Conservation (phyloP, 2,888 invertebrate genomes). For the Carcina quercana region DNA sequence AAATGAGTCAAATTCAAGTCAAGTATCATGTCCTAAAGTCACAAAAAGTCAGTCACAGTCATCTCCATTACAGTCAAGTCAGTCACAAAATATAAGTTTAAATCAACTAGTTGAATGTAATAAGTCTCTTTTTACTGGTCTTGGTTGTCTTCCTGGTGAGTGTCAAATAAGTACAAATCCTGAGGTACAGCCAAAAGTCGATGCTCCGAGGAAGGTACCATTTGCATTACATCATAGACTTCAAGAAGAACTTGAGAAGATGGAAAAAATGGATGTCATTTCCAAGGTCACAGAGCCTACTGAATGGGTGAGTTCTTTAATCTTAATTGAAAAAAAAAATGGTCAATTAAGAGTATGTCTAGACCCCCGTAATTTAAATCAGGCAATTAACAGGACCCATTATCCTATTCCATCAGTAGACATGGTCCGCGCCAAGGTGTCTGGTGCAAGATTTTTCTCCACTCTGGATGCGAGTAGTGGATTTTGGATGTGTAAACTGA, state of each 20-base stretch:
- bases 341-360: slow-evolving; percentile 16
- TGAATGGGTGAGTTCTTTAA: slow-evolving; percentile 14
- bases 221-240: slow-evolving; percentile 14
- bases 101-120: slow-evolving; percentile 13
- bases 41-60: slow-evolving; percentile 10
- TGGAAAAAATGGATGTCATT: slow-evolving; percentile 18
- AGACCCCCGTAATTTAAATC: slow-evolving; percentile 15
- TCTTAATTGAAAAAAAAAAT: slow-evolving; percentile 15
- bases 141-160: slow-evolving; percentile 17
- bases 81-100: slow-evolving; percentile 12
- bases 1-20: slow-evolving; percentile 2
- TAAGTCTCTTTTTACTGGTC: slow-evolving; percentile 15
- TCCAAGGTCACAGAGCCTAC: slow-evolving; percentile 16
- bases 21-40: slow-evolving; percentile 2
- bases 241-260: slow-evolving; percentile 13
- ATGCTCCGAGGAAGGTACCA: slow-evolving; percentile 17
- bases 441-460: slow-evolving; percentile 12
- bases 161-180: slow-evolving; percentile 12
- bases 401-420: slow-evolving; percentile 15
- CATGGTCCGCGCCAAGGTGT: slow-evolving; percentile 10
- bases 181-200: slow-evolving; percentile 13
- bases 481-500: slow-evolving; percentile 13
- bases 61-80: slow-evolving; percentile 5
- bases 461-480: slow-evolving; percentile 16
- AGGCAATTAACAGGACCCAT: slow-evolving; percentile 13